Evolutionary conservation across 1,140 invertebrate species (phyloP).

Genomic region (Leucophenga varia): DNA sequence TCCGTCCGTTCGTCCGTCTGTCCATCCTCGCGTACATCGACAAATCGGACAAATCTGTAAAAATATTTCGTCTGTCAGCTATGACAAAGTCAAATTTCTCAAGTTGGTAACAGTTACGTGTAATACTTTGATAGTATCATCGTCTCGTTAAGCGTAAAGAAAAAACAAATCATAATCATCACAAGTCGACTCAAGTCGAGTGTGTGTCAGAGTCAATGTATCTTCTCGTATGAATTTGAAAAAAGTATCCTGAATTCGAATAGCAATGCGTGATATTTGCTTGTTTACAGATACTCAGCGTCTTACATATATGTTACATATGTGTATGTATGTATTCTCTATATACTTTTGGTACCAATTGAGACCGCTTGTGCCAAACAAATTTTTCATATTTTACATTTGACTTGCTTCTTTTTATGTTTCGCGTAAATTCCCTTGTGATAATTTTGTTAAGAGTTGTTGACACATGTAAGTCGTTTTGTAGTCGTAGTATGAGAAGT

Average conservation of each 20-base stretch:
- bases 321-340: too few relatives aligned
- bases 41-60: slow-evolving; percentile 6
- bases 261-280: slow-evolving; percentile 11
- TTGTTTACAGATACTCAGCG: slow-evolving; percentile 6
- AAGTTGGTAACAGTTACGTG: background rate
- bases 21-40: too few relatives aligned
- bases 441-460: too few relatives aligned
- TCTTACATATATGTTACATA: too few relatives aligned
- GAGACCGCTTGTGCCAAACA: too few relatives aligned
- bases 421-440: too few relatives aligned
- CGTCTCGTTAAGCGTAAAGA: slow-evolving; percentile 3
- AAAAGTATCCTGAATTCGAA: background rate
- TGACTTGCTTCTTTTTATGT: too few relatives aligned
- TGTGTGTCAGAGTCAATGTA: slow-evolving; percentile 1
- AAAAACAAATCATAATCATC: slow-evolving; percentile 15
- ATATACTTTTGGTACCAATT: too few relatives aligned
- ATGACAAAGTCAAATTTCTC: slow-evolving; percentile 11
- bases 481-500: too few relatives aligned
- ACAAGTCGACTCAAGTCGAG: background rate
- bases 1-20: too few relatives aligned
- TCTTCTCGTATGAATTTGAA: background rate
- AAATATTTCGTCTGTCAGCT: slow-evolving; percentile 9
- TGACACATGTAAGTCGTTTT: too few relatives aligned
- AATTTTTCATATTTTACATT: too few relatives aligned
- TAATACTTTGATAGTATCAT: background rate